phyloP scores from a whole-genome alignment of 2,797 vertebrate species.

The Sorex maritimensis region DNA sequence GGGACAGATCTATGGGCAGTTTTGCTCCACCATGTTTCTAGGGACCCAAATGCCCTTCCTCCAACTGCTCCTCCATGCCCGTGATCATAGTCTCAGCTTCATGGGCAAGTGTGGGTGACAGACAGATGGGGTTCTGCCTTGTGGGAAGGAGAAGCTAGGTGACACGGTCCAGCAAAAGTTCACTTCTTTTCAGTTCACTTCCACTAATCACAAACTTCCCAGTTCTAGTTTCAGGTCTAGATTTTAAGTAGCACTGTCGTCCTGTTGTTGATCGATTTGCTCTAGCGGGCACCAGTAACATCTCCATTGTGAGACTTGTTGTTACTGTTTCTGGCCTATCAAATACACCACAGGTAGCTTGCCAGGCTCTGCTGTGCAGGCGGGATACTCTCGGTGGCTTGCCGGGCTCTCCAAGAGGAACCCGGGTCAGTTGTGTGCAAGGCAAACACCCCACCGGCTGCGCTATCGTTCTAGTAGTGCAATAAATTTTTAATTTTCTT shows the following conservation, averaged over 20 bases:
- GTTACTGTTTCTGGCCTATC: too few relatives aligned
- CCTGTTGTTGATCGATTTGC: too few relatives aligned
- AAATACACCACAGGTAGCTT: too few relatives aligned
- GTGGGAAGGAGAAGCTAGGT: background rate
- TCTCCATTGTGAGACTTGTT: too few relatives aligned
- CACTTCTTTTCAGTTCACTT: background rate
- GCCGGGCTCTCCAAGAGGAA: too few relatives aligned
- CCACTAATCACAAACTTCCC: background rate
- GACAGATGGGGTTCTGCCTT: background rate
- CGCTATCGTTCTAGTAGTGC: too few relatives aligned
- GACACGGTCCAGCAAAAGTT: slow-evolving; percentile 6
- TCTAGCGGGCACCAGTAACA: too few relatives aligned
- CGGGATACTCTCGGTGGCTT: too few relatives aligned
- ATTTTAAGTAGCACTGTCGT: background rate
- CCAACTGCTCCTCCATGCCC: background rate
- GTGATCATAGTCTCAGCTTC: background rate
- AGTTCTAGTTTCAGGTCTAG: background rate
- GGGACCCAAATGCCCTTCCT: background rate
- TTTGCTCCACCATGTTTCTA: background rate
- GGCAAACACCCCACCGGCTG: too few relatives aligned
- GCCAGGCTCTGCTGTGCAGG: too few relatives aligned
- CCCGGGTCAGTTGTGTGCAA: too few relatives aligned
- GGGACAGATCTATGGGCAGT: background rate
- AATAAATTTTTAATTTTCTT: background rate
- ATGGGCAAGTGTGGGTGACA: background rate